Evolutionary conservation across 2,113 vertebrate genomes (phyloP).

Genomic region (Hippocampus comes): DNA sequence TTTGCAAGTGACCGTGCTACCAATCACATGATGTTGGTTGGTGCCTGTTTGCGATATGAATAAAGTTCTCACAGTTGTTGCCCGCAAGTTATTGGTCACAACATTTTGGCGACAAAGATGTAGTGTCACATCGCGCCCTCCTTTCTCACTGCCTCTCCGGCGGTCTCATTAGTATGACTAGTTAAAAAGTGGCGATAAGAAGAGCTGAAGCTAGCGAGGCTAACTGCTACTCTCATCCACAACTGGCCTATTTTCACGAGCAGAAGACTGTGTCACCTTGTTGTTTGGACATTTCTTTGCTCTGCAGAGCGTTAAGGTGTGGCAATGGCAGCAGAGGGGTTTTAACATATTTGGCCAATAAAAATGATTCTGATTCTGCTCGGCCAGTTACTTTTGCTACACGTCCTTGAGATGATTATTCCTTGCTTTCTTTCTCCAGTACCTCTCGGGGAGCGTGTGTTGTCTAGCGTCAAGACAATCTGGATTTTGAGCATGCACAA

Average conservation of each 20-base stretch:
- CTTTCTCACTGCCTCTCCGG: background rate
- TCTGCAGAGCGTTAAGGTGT: too few species aligned
- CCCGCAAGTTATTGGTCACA: too few species aligned
- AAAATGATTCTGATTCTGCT: conserved; percentile 8
- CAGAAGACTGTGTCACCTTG: too few species aligned
- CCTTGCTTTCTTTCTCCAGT: conserved; percentile 29
- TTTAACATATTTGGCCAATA: background rate
- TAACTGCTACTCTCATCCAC: background rate
- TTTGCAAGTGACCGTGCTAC: background rate
- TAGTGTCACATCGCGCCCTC: background rate
- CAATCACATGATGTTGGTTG: background rate
- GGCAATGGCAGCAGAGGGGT: background rate
- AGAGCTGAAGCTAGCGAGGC: background rate
- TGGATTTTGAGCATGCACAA: conserved; percentile 1
- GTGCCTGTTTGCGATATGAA: background rate
- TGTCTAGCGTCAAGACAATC: conserved; percentile 37
- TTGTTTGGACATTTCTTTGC: too few species aligned
- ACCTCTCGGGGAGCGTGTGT: conserved; percentile 34
- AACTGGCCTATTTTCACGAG: background rate
- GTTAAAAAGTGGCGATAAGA: background rate
- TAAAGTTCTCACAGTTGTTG: background rate
- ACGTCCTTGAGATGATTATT: conserved; percentile 49
- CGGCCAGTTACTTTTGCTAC: conserved; percentile 13
- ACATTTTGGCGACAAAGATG: background rate
- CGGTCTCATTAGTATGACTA: background rate